Evolutionary conservation across 2,113 vertebrate genomes (phyloP).

Genomic region (Pogonocichla stellata): DNA sequence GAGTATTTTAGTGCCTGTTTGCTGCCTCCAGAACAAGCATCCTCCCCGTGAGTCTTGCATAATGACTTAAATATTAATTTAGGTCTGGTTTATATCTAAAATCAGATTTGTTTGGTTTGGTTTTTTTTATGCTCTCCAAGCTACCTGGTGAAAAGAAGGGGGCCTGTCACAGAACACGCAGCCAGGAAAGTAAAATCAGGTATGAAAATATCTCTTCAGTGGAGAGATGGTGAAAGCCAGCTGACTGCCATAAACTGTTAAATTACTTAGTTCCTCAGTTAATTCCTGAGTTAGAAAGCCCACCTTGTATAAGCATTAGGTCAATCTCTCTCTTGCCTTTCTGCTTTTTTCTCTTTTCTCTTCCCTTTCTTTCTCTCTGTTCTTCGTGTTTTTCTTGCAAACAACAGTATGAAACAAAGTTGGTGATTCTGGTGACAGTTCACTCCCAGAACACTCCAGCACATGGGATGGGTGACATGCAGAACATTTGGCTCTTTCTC

Average conservation of each 20-base stretch:
- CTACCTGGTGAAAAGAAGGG: constrained; percentile 59
- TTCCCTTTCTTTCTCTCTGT: not conserved
- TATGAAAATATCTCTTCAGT: constrained; percentile 34
- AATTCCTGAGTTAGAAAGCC: not conserved
- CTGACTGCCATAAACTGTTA: not conserved
- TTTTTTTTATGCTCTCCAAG: constrained; percentile 20
- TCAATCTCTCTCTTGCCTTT: not conserved
- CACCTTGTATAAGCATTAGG: not conserved
- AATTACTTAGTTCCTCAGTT: not conserved
- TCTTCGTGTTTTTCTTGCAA: not conserved
- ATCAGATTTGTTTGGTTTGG: not conserved
- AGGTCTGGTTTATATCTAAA: not conserved
- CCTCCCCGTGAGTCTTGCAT: constrained; percentile 37
- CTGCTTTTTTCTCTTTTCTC: not conserved
- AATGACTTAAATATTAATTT: not conserved
- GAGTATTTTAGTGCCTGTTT: constrained; percentile 79
- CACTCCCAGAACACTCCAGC: not conserved
- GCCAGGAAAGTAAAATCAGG: constrained; percentile 77
- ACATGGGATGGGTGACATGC: not conserved
- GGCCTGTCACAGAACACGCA: constrained; percentile 48
- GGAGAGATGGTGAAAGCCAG: not conserved
- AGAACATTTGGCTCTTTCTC: not conserved
- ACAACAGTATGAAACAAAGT: not conserved
- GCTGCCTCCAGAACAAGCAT: not conserved
- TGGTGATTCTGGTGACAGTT: not conserved